These are phyloP conservation scores for Butastur rufipennis DNA, from an alignment of 2,113 vertebrate species.

Conservation along the genomic window DNA sequence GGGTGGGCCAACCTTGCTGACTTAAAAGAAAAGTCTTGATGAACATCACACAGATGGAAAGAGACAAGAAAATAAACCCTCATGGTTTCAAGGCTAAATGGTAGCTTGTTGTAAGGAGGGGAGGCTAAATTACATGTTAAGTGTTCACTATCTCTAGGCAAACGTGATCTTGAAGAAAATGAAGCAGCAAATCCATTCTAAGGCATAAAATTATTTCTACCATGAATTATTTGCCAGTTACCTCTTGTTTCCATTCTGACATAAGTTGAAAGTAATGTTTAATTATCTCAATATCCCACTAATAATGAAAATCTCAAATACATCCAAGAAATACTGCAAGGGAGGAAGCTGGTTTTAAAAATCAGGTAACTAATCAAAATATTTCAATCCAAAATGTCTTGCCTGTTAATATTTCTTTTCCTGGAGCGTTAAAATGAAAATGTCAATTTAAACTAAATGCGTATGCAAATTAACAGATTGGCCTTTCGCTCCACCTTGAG, in stretches of 20 bases:
- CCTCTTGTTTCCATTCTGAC: neutral
- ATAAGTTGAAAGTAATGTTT: conserved; percentile 33
- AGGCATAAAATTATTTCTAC: neutral
- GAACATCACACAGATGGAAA: neutral
- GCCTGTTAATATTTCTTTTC: neutral
- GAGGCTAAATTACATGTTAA: neutral
- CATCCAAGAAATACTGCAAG: neutral
- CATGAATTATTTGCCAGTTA: neutral
- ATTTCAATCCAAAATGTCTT: neutral
- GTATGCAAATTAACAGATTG: neutral
- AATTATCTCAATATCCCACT: conserved; percentile 30
- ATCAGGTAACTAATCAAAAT: conserved; percentile 21
- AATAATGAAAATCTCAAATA: conserved; percentile 49
- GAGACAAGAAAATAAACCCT: neutral
- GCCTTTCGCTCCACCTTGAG: neutral
- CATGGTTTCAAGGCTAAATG: neutral
- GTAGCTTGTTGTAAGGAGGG: neutral
- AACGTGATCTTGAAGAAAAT: neutral
- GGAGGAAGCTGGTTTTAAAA: neutral
- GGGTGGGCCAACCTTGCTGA: neutral
- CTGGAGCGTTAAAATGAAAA: neutral
- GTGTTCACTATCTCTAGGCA: neutral
- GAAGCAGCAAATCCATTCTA: conserved; percentile 5
- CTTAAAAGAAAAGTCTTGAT: neutral
- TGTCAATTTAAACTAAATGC: conserved; percentile 5